Base-by-base conservation (phyloP, 2,797 vertebrate genomes). In the Leuciscus waleckii region DNA sequence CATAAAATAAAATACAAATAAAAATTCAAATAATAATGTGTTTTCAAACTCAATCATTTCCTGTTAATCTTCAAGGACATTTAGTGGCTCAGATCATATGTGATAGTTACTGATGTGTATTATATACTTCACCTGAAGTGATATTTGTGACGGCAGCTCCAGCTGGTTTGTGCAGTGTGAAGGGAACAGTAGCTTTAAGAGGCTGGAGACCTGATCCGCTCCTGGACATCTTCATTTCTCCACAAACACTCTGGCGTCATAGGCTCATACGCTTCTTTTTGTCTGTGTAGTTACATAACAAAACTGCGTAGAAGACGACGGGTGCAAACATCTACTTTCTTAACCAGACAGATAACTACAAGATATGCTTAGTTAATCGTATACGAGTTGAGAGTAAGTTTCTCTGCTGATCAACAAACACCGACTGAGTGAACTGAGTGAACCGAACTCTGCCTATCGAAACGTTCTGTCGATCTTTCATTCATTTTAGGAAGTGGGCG, bases 161-260 rank as follows among this genome's bases (percentile, higher is more conserved):
- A 91, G 89, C 89, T 95, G 93, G 16, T 90, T 85, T 90, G 90
- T 92, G 84, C 89, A 97, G 94, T 92, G 95, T 96, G 87, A 96
- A 97, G 76, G 97, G 96, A 65, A 97, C 88, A 11, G 96, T 96
- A 41, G 97, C 96, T 86, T 95, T 95, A 78, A 97, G 94, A 58
- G 96, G 97, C 91, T 96, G 96, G 19, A 94, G 94, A 91, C 94
- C 95, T 74, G 86, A 16, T 90, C 78, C 17, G 89, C 88, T 63
- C 88, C 89, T 79, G 92, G 93, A 74, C 81, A 37, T 69, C 63
- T 69, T 69, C 79, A 68, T 81, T 43, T 81, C 79, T 51, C 65
- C 29, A 54, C 29, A 68, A 69, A 69, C 79, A 69, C 79, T 76
- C 21, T 58, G 51, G 75, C 75, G 75, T 58, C 74, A 54, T 5